Base-by-base conservation (phyloP, 2,113 vertebrate genomes). In the Nothobranchius kuhntae region DNA sequence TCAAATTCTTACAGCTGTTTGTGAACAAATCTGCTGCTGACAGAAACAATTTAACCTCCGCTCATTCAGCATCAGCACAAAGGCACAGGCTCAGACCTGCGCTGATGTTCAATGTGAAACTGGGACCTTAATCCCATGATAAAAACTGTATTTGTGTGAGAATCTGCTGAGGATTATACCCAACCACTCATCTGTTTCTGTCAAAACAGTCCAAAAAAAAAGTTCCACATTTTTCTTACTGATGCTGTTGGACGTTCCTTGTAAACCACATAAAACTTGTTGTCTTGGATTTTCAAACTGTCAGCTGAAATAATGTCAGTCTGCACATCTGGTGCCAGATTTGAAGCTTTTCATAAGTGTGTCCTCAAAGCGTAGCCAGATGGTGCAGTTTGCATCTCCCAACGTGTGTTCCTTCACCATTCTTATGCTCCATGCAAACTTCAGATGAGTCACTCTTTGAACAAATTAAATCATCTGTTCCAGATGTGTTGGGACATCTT, bases 331-430 rank as follows among this genome's bases (percentile, higher is more conserved):
- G 14, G 26, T 61, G 81, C 74, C 70, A 68, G 52, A 12, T 21
- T 64, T 84, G 71, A 66, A 71, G 52, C 9, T 40, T 15, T 38
- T 77, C 38, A 40, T 40, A 21, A 65, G 51, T 14, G 44, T n/a
- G 0, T 74, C 61, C 45, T 62, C 17, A 38, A 40, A 17, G n/a
- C 36, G 26, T 40, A 65, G 58, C 42, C 65, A 75, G 71, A 53
- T 75, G 74, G 74, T 40, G 71, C 61, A 67, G 21, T 77, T 61
- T 57, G 2, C 24, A 14, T 50, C 63, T 35, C 40, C 24, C 52
- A 53, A 21, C 13, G 10, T 70, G 26, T 63, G 30, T 13, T 15
- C 50, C 12, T 65, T 64, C 13, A 30, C 2, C n/a, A 13, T 51
- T 10, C 8, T n/a, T 9, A 51, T 51, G n/a, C 48, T 17, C 8